Percentiles rank a stretch among this genome's conserved stretches.
Evolutionary conservation across 30 jellyfish, hydroid and myxozoan species (phyloP).

Genomic region (Cassiopea andromeda): DNA sequence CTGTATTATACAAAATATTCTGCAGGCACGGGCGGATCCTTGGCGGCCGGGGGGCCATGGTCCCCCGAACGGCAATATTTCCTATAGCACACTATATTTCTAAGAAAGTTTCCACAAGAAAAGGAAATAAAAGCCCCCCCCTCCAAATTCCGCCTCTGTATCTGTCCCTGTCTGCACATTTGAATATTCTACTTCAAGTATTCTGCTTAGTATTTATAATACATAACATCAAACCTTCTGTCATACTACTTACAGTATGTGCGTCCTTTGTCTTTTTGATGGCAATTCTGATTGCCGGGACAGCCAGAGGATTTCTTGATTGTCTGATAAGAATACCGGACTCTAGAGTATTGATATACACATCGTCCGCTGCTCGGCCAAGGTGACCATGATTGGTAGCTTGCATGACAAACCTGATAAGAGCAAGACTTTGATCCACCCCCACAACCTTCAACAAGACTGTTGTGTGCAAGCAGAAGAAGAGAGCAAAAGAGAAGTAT

Average conservation of each 20-base stretch:
- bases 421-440: conserved; percentile 68
- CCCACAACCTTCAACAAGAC: conserved; percentile 32
- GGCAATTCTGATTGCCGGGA: conserved; percentile 65
- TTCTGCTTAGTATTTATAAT: too few relatives aligned
- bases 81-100: too few relatives aligned
- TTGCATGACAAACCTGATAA: conserved; percentile 63
- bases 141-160: too few relatives aligned
- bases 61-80: too few relatives aligned
- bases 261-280: conserved; percentile 48
- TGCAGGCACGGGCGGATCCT: too few relatives aligned
- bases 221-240: too few relatives aligned
- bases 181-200: too few relatives aligned
- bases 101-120: too few relatives aligned
- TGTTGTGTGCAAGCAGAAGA: background rate
- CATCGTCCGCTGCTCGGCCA: conserved; percentile 66
- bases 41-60: too few relatives aligned
- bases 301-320: conserved; percentile 62
- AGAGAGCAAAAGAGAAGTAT: background rate
- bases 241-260: conserved; percentile 52
- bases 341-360: conserved; percentile 53
- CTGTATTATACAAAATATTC: too few relatives aligned
- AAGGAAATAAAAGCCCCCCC: too few relatives aligned
- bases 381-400: conserved; percentile 67
- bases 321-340: conserved; percentile 39
- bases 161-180: too few relatives aligned